Conservation (phyloP, 2,888 invertebrate genomes). For the Rugalucina vietnamica region DNA sequence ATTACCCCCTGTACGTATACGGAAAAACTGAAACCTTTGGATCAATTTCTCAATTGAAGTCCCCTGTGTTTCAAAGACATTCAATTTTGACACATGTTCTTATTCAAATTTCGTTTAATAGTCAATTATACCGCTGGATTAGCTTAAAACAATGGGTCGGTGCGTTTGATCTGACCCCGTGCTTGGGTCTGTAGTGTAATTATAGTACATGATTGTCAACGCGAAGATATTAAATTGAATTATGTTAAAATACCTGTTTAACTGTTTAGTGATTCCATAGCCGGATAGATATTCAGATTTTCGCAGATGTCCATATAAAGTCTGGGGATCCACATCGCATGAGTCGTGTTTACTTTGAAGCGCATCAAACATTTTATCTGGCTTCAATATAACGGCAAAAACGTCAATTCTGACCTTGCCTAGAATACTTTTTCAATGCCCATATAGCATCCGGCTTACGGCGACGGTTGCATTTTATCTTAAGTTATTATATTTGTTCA, state of each 20-base stretch:
- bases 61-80: neutral
- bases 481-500: too few relatives aligned
- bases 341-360: too few relatives aligned
- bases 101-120: neutral
- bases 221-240: neutral
- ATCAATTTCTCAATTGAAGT: neutral
- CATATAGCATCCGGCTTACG: too few relatives aligned
- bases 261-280: too few relatives aligned
- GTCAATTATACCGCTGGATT: constrained; percentile 19
- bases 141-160: constrained; percentile 34
- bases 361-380: too few relatives aligned
- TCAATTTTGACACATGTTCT: neutral
- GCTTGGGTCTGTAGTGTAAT: neutral
- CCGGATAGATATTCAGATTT: too few relatives aligned
- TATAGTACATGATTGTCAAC: neutral
- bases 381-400: too few relatives aligned
- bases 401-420: too few relatives aligned
- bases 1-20: neutral
- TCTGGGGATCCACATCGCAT: too few relatives aligned
- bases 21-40: neutral
- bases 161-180: constrained; percentile 30
- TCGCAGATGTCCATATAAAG: too few relatives aligned
- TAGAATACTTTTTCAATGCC: too few relatives aligned
- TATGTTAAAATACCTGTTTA: neutral
- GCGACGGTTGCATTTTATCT: too few relatives aligned